These are phyloP conservation scores for Leptinotarsa texana DNA, from an alignment of 1,140 invertebrate species.

Conservation along the genomic window DNA sequence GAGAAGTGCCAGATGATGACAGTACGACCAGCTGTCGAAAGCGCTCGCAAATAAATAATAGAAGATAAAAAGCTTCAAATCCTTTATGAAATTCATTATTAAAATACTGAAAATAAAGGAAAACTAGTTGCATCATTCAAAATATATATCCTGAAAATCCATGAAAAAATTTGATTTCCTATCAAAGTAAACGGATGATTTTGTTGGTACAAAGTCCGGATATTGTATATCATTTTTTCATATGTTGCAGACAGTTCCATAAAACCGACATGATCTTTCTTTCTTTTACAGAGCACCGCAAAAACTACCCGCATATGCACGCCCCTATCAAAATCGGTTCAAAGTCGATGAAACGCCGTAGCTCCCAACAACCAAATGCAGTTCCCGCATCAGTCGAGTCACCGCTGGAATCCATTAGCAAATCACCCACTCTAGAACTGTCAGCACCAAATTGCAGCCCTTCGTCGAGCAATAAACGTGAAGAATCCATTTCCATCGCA, in stretches of 20 bases:
- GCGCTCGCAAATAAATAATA: too few relatives aligned
- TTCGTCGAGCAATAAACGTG: background rate
- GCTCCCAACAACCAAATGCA: slow-evolving; percentile 52
- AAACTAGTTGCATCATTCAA: too few relatives aligned
- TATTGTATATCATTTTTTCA: too few relatives aligned
- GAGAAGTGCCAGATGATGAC: too few relatives aligned
- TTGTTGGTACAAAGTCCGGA: too few relatives aligned
- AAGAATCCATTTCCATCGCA: background rate
- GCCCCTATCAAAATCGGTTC: slow-evolving; percentile 63
- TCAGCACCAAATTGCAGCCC: slow-evolving; percentile 36
- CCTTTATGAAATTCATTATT: too few relatives aligned
- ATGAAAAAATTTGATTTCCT: slow-evolving; percentile 9
- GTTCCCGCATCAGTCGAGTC: slow-evolving; percentile 55
- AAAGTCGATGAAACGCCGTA: slow-evolving; percentile 53
- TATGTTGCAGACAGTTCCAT: too few relatives aligned
- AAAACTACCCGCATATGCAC: slow-evolving; percentile 69
- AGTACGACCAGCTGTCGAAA: too few relatives aligned
- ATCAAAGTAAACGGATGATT: slow-evolving; percentile 50
- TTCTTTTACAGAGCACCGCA: slow-evolving; percentile 62
- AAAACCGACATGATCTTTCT: background rate
- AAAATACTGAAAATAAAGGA: too few relatives aligned
- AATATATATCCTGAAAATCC: slow-evolving; percentile 60
- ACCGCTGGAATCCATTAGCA: slow-evolving; percentile 58
- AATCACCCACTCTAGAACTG: slow-evolving; percentile 30
- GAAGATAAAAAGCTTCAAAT: too few relatives aligned